phyloP scores from a whole-genome alignment of 2,888 invertebrate species.

The Tinea trinotella region DNA sequence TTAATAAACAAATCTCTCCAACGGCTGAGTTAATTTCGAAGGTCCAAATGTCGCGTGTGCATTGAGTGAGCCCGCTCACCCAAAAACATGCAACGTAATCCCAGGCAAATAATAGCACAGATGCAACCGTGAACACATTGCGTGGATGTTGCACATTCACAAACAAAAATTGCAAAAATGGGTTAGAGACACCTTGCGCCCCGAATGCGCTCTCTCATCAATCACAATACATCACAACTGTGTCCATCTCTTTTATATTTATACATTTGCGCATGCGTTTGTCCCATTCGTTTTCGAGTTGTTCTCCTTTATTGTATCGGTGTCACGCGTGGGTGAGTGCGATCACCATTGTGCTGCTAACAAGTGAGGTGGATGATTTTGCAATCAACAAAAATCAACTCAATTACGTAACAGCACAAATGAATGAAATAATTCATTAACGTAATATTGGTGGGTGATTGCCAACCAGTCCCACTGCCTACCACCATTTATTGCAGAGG shows the following conservation, averaged over 20 bases:
- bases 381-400: conserved; percentile 26
- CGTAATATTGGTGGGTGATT: too few relatives aligned
- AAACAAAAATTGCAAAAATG: conserved; percentile 55
- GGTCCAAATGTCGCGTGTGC: background rate
- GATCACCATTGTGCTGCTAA: conserved; percentile 50
- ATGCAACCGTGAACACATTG: conserved; percentile 61
- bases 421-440: too few relatives aligned
- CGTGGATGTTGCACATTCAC: conserved; percentile 31
- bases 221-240: conserved; percentile 29
- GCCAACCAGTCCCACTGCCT: too few relatives aligned
- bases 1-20: background rate
- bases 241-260: conserved; percentile 32
- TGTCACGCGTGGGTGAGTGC: conserved; percentile 64
- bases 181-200: conserved; percentile 64
- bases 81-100: conserved; percentile 32
- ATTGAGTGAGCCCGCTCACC: background rate
- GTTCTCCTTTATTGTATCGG: conserved; percentile 42
- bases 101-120: conserved; percentile 52
- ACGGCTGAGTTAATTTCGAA: background rate
- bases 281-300: conserved; percentile 24
- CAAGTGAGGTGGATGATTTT: conserved; percentile 36
- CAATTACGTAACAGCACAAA: background rate
- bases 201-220: conserved; percentile 45
- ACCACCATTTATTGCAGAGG: too few relatives aligned
- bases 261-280: conserved; percentile 35